Percentiles rank a stretch among this genome's conserved stretches.
phyloP scores from a whole-genome alignment of 2,113 vertebrate species.

The Candoia aspera region DNA sequence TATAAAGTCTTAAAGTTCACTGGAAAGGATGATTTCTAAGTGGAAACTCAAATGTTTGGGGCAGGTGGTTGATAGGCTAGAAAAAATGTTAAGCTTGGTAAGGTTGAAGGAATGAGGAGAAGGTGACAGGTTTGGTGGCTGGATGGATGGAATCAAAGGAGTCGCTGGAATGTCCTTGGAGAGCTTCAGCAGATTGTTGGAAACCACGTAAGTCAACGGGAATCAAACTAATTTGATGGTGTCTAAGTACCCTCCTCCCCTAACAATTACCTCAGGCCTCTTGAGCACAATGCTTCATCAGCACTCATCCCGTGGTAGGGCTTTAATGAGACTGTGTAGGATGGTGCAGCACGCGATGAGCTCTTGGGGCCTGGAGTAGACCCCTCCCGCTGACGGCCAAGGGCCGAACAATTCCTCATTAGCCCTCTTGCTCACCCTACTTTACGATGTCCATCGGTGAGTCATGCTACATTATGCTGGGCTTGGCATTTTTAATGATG shows the following conservation, averaged over 20 bases:
- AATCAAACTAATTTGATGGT: neutral
- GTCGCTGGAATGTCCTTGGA: neutral
- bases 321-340: neutral
- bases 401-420: neutral
- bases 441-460: neutral
- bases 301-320: neutral
- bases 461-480: accelerated
- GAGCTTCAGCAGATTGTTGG: neutral
- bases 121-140: neutral
- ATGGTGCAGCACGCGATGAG: neutral
- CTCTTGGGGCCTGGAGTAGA: neutral
- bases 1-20: neutral
- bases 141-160: neutral
- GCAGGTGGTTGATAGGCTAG: neutral
- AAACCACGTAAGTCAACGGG: neutral
- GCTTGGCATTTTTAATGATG: neutral
- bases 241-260: neutral
- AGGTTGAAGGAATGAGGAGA: neutral
- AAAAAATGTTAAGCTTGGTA: neutral
- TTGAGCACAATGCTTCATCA: neutral
- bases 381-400: neutral
- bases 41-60: neutral
- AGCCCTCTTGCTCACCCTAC: neutral
- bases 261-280: neutral
- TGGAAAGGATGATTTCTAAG: neutral